phyloP scores from a whole-genome alignment of 2,888 invertebrate species.

The Drosophila ezoana region DNA sequence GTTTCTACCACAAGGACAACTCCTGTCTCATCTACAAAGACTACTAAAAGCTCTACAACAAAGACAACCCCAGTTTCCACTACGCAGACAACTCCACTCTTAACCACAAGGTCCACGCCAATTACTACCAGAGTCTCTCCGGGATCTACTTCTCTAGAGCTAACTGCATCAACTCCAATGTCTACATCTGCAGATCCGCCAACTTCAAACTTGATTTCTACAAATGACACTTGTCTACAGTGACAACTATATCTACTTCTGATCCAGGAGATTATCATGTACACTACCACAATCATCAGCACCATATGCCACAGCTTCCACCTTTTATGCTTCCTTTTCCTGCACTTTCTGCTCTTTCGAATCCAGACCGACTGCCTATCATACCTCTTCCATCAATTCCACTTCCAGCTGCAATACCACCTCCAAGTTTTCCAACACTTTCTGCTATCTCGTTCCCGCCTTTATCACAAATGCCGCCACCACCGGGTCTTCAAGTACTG shows the following conservation, averaged over 20 bases:
- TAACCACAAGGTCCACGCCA: no score
- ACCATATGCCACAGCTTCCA: background rate
- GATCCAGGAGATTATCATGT: background rate
- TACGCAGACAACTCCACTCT: no score
- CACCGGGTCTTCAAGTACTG: background rate
- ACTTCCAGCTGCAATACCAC: background rate
- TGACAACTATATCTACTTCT: background rate
- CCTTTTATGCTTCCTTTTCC: background rate
- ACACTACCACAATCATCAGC: background rate
- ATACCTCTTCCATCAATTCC: background rate
- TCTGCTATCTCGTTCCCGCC: background rate
- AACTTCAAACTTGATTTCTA: no score
- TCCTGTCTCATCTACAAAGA: no score
- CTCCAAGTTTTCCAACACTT: background rate
- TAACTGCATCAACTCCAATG: no score
- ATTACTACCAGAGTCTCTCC: no score
- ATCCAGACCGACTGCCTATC: background rate
- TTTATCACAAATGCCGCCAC: background rate
- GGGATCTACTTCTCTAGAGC: no score
- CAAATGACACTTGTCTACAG: no score
- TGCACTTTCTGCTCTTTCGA: background rate
- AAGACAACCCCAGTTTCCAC: no score
- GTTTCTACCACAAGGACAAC: no score
- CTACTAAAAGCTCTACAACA: no score
- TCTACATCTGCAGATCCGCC: no score